Evolutionary conservation across 2,113 vertebrate species (phyloP).

Genomic region (Octodon degus): DNA sequence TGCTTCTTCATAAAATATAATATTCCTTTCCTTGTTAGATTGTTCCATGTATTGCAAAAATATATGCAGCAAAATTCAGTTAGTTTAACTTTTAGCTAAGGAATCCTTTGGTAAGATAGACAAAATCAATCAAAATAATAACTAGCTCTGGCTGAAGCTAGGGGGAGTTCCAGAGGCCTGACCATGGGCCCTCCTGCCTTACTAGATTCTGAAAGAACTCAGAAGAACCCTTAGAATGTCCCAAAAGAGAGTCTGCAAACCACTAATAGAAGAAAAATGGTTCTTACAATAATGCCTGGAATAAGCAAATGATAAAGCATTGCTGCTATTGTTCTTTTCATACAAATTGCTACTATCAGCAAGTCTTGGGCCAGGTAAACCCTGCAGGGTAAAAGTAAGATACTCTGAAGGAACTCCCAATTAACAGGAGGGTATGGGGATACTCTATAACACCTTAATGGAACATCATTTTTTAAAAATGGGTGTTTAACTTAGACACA

Average conservation of each 20-base stretch:
- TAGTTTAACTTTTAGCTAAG: constrained; percentile 40
- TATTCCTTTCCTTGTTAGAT: background rate
- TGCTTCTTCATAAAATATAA: background rate
- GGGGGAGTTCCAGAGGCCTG: background rate
- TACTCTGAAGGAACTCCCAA: background rate
- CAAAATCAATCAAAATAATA: background rate
- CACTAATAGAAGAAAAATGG: background rate
- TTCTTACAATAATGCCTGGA: background rate
- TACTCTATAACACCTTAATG: background rate
- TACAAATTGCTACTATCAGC: background rate
- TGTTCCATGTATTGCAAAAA: background rate
- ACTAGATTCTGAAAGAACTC: background rate
- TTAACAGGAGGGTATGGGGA: background rate
- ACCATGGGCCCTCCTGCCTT: background rate
- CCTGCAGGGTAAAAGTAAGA: background rate
- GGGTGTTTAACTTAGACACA: background rate
- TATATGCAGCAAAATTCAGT: background rate
- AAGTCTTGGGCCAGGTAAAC: background rate
- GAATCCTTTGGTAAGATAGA: constrained; percentile 14
- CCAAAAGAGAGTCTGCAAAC: background rate
- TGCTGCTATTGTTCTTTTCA: background rate
- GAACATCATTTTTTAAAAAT: background rate
- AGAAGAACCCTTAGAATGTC: background rate
- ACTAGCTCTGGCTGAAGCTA: constrained; percentile 3
- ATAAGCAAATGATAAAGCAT: background rate